phyloP scores from a whole-genome alignment of 2,797 vertebrate genomes.

The Zenarchopterus dispar region DNA sequence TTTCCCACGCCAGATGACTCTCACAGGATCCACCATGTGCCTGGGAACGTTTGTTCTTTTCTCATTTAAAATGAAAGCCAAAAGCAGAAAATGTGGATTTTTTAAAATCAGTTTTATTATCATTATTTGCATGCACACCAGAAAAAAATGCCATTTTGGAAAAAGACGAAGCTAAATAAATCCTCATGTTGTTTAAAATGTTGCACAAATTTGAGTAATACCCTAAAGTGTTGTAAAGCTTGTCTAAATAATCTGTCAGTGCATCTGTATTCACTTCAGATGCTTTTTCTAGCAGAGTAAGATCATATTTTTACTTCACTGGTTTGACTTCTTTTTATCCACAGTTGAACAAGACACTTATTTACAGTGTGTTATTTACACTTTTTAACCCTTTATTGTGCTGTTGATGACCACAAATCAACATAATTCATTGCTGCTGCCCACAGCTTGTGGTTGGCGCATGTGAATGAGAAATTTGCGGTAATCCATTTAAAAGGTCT shows the following conservation, averaged over 20 bases:
- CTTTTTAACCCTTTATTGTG: conserved; percentile 21
- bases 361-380: too few species aligned
- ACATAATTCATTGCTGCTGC: conserved; percentile 24
- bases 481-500: conserved; percentile 34
- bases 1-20: conserved; percentile 67
- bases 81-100: conserved; percentile 7
- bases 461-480: conserved; percentile 37
- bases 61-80: conserved; percentile 25
- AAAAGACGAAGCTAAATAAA: background rate
- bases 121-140: conserved; percentile 3
- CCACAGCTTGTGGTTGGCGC: conserved; percentile 34
- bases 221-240: background rate
- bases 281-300: background rate
- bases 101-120: conserved; percentile 28
- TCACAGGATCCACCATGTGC: conserved; percentile 46
- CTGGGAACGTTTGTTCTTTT: conserved; percentile 49
- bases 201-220: background rate
- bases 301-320: too few species aligned
- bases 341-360: too few species aligned
- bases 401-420: conserved; percentile 26
- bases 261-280: background rate
- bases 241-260: background rate
- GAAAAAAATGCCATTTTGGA: background rate
- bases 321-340: too few species aligned
- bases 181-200: conserved; percentile 6